Evolutionary conservation across 1,140 invertebrate species (phyloP).

Genomic region (Drosophila ironensis): DNA sequence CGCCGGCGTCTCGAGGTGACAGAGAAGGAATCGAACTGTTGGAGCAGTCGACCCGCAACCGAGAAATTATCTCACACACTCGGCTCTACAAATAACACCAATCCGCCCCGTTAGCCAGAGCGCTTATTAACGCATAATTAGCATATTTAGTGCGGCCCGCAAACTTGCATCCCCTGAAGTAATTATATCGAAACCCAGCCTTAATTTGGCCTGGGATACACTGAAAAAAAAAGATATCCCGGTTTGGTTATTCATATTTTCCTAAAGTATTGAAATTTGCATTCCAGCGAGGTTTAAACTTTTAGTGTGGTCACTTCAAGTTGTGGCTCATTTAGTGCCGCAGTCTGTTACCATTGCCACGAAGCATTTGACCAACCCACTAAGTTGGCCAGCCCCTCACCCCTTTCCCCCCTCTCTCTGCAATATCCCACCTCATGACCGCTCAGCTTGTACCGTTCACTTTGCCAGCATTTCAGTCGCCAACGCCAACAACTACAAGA

Average conservation of each 20-base stretch:
- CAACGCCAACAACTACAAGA: conserved; percentile 31
- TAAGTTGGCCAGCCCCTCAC: conserved; percentile 4
- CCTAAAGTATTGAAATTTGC: neutral
- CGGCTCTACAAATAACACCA: conserved; percentile 1
- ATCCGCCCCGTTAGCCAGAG: conserved; percentile 36
- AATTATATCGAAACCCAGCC: conserved; percentile 15
- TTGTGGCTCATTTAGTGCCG: conserved; percentile 64
- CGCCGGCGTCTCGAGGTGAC: conserved; percentile 39
- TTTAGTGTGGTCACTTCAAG: conserved; percentile 45
- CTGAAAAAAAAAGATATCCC: conserved; percentile 5
- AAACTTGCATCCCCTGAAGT: conserved; percentile 48
- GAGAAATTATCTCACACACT: conserved; percentile 60
- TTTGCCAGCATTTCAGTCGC: conserved; percentile 50
- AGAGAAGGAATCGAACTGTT: conserved; percentile 37
- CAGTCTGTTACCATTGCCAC: conserved; percentile 64
- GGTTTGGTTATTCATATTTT: neutral
- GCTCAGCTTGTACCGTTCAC: conserved; percentile 61
- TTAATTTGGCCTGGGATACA: conserved; percentile 11
- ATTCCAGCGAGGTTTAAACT: neutral
- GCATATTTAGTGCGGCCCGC: conserved; percentile 68
- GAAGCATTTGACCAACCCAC: conserved; percentile 36
- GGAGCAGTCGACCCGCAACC: no score
- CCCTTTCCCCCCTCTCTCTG: neutral
- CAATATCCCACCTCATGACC: conserved; percentile 11
- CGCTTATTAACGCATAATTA: conserved; percentile 80